Evolutionary conservation across 2,797 vertebrate genomes (phyloP), one percentile per base, ranked within the genome.

Genomic region (Tarsius wallacei): DNA sequence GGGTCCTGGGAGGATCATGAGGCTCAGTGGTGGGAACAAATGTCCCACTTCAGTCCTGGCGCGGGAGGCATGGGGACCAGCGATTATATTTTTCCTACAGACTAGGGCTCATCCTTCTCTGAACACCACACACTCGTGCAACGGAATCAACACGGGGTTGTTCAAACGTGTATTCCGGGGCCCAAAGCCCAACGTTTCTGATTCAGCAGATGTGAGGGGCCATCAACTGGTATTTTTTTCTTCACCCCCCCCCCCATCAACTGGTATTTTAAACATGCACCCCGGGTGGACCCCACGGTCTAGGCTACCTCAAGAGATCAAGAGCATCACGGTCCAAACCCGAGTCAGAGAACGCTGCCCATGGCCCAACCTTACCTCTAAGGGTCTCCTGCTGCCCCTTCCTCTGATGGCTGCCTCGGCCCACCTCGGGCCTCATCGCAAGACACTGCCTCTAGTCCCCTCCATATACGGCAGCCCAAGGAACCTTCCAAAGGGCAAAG

Each of bases 211-310:
- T 55, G 42, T 68, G 49, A 49, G 19, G 55, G 68, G 17, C 24
- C 31, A 74, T 51, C 76, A 55, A 51, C 4, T 53, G 49, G 49
- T 5, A 42, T 42, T 42, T 42, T 42, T 42, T 42, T 42, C 42
- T 42, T 42, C 42, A 42, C 42, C 42, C 42, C 42, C 5, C 5
- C 42, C 42, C 42, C 24, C 31, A 74, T 51, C 76, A 55, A 57
- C 4, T 47, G 53, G 49, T 73, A 55, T 63, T 97, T 94, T 87
- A 89, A 86, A 87, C 36, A 86, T 55, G 53, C 36, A 55, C 9
- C 51, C 70, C 12, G 28, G 42, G 47, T 7, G 36, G 73, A 73
- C 33, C 1, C 1, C 7, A 89, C 68, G 74, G 53, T 17, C 87
- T 55, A 26, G 49, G 11, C 47, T 28, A 28, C 19, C 19, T 93